phyloP scores from a whole-genome alignment of 2,113 vertebrate genomes.

The Connochaetes taurinus region DNA sequence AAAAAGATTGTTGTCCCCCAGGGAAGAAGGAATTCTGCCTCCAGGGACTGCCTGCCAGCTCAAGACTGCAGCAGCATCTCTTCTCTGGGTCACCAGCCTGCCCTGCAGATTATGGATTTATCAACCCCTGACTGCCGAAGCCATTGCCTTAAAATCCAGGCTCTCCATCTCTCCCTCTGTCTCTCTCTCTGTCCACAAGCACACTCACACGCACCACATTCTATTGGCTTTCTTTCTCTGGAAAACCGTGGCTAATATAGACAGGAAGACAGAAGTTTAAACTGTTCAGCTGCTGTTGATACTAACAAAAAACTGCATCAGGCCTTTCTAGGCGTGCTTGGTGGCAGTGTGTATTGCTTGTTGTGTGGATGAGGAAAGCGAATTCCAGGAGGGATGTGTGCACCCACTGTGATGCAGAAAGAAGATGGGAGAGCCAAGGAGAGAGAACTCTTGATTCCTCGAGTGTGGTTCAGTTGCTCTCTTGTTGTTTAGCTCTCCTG shows the following conservation, averaged over 20 bases:
- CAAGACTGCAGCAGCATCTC: accelerated
- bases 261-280: neutral
- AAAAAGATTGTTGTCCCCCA: neutral
- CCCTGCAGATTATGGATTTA: neutral
- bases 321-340: neutral
- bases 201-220: neutral
- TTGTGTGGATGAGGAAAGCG: neutral
- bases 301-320: neutral
- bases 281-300: neutral
- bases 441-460: neutral
- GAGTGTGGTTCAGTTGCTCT: neutral
- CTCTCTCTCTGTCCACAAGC: neutral
- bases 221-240: neutral
- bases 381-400: neutral
- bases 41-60: neutral
- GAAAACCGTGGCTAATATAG: neutral
- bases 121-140: accelerated
- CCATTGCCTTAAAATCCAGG: neutral
- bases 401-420: neutral
- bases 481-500: neutral
- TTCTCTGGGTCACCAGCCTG: neutral
- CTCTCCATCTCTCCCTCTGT: neutral
- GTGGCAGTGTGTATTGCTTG: neutral
- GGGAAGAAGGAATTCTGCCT: neutral
- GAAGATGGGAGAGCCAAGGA: neutral